Base-by-base conservation (phyloP, 2,113 vertebrate species). In the Cinclus mexicanus region DNA sequence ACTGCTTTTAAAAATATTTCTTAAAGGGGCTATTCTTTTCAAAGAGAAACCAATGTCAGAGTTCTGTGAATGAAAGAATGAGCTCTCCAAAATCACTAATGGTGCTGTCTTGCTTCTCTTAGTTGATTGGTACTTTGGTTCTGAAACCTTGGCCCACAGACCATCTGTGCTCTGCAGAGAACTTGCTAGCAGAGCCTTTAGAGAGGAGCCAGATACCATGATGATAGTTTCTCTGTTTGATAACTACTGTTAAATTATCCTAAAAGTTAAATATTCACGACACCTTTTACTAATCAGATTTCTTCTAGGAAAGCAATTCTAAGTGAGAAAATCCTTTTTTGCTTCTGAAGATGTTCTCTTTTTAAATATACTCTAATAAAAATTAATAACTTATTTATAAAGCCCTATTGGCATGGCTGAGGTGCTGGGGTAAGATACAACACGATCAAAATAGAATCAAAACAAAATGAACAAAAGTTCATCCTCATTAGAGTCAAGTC, bases 231-330 rank as follows among this genome's bases (percentile, higher is more conserved):
- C 56, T 71, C 52, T 93, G n/a, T 71, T 92, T 46, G n/a, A 74
- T 92, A 94, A 77, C 57, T 87, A 25, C 64, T 88, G 83, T 70
- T 96, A 94, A 95, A 94, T 92, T 23, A 46, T 89, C 80, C 64
- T 94, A 90, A 95, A 93, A 93, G 81, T 78, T 95, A 95, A 95
- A 97, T 94, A 95, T 96, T 95, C 55, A 97, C 93, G 93, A 93
- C 92, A 90, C 37, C 21, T 89, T 94, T 87, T 82, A 72, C 61
- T 93, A 91, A 94, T 91, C 35, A 3, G 83, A 88, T 56, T 91
- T 91, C 60, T 95, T 89, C 85, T 79, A 86, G 65, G 69, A 95
- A 93, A 87, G 46, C 25, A 92, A 68, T 88, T 96, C 68, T 90
- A 90, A 89, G 47, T 47, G 39, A 59, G 75, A 93, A 91, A 80